phyloP scores from a whole-genome alignment of 2,113 vertebrate species.

The Amazona vittata region DNA sequence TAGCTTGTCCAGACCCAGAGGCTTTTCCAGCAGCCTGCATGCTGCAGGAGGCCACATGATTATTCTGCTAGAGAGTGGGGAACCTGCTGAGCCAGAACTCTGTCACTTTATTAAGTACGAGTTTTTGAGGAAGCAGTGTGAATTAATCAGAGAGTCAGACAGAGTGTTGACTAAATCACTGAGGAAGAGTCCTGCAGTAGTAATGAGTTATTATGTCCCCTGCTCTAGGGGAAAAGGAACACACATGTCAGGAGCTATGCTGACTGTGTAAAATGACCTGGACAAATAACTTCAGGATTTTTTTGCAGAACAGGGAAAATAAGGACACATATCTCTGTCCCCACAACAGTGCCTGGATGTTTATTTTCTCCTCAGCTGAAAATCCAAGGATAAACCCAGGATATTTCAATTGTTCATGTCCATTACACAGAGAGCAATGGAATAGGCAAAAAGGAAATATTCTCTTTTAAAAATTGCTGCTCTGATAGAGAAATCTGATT shows the following conservation, averaged over 20 bases:
- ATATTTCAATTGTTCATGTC: conserved; percentile 52
- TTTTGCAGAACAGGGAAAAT: background rate
- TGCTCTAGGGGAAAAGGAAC: conserved; percentile 19
- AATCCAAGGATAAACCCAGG: conserved; percentile 28
- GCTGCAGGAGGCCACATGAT: background rate
- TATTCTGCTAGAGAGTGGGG: conserved; percentile 23
- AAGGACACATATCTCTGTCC: background rate
- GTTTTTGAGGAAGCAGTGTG: conserved; percentile 46
- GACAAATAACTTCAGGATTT: conserved; percentile 18
- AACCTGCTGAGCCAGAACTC: conserved; percentile 18
- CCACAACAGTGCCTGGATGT: background rate
- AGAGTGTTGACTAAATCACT: conserved; percentile 53
- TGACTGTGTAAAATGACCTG: conserved; percentile 38
- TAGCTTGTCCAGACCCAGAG: background rate
- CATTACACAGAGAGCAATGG: conserved; percentile 20
- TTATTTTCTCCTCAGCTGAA: conserved; percentile 55
- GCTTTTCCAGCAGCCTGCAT: background rate
- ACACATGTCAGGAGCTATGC: conserved; percentile 4
- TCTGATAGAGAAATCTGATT: conserved; percentile 40
- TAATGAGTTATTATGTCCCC: conserved; percentile 15
- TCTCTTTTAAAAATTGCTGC: conserved; percentile 47
- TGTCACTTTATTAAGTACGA: conserved; percentile 32
- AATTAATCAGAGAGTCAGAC: conserved; percentile 64
- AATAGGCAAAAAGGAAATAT: conserved; percentile 39
- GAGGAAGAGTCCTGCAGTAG: conserved; percentile 12